Percentiles rank a stretch among this genome's conserved stretches.
Evolutionary conservation across 2,113 vertebrate species (phyloP).

Genomic region (Paramormyrops kingsleyae): DNA sequence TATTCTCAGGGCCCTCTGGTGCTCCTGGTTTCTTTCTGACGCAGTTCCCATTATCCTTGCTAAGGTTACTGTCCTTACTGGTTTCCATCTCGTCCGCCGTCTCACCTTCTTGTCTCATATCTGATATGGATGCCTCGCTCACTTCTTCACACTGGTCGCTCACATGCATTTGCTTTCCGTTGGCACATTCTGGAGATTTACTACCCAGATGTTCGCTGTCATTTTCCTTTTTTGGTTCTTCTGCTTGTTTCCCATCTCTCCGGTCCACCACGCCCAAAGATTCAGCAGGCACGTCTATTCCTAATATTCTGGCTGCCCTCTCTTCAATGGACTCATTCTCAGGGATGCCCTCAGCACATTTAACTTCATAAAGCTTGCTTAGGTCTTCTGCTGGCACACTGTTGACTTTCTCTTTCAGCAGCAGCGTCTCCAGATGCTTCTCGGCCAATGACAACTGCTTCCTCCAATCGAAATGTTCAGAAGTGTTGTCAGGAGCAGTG

Average conservation of each 20-base stretch:
- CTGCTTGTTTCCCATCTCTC: constrained; percentile 3
- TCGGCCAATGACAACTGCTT: constrained; percentile 58
- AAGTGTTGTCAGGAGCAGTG: constrained; percentile 19
- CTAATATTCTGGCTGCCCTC: constrained; percentile 86
- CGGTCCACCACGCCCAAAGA: constrained; percentile 55
- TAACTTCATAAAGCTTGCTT: constrained; percentile 58
- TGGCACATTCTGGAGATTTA: constrained; percentile 17
- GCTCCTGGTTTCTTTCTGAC: not conserved
- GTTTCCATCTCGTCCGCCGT: constrained; percentile 16
- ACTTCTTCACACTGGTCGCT: constrained; percentile 44
- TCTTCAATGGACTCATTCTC: constrained; percentile 81
- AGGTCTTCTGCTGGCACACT: constrained; percentile 48
- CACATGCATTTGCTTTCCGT: constrained; percentile 43
- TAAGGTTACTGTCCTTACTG: not conserved
- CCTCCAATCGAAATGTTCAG: constrained; percentile 39
- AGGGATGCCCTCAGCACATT: constrained; percentile 67
- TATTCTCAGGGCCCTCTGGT: constrained; percentile 46
- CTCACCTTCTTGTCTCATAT: constrained; percentile 24
- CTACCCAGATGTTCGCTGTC: not conserved
- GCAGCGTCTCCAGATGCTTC: constrained; percentile 56
- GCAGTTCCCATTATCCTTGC: not conserved
- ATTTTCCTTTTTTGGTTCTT: not conserved
- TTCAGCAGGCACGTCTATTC: constrained; percentile 82
- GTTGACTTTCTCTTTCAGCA: constrained; percentile 59
- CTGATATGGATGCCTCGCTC: constrained; percentile 21